Evolutionary conservation across 2,888 invertebrate species (phyloP), one percentile per base, ranked within the genome.

Genomic region (Tanytarsus gracilentus): DNA sequence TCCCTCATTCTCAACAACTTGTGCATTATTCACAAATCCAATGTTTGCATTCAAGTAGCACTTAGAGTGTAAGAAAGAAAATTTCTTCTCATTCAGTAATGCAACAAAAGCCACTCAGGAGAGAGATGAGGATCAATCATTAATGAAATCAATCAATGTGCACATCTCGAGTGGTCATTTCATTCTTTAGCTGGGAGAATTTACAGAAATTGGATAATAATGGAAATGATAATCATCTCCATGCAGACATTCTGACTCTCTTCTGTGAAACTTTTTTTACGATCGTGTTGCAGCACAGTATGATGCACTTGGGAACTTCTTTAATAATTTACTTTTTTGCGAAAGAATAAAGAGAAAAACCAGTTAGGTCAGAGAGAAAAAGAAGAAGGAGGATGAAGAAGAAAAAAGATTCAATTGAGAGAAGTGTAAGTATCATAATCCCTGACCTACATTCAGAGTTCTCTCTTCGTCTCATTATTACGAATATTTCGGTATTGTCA

Each of bases 11-110:
- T 44, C 44, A 23, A 23, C 23, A 18, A 44, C 16, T 30, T n/a
- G 14, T n/a, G 52, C 36, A 52, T 52, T 52, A 33, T n/a, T n/a
- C n/a, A n/a, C n/a, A 33, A 52, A 40, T 55, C 40, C 55, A 55
- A 55, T 55, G 55, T 55, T 55, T 55, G 39, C 55, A 39, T 55
- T 55, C 55, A 26, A 55, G 55, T 39, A 55, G 55, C 55, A 55
- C 55, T 55, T 55, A 39, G 40, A 39, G 55, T 55, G 55, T 40
- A 39, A 39, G 25, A 39, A 39, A 25, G 11, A 44, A 44, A 11
- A 23, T 23, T 44, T 44, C 11, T 18, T 44, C 16, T 14, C 16
- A n/a, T 36, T 16, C n/a, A 36, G 16, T 36, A 14, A 36, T 36
- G 18, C 16, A 44, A 21, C 30, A n/a, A 18, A 36, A 52, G 16